A percentile compares a stretch with the other conserved stretches of the same genome.
phyloP scores from a whole-genome alignment of 2,113 vertebrate genomes.

The Syngnathoides biaculeatus region DNA sequence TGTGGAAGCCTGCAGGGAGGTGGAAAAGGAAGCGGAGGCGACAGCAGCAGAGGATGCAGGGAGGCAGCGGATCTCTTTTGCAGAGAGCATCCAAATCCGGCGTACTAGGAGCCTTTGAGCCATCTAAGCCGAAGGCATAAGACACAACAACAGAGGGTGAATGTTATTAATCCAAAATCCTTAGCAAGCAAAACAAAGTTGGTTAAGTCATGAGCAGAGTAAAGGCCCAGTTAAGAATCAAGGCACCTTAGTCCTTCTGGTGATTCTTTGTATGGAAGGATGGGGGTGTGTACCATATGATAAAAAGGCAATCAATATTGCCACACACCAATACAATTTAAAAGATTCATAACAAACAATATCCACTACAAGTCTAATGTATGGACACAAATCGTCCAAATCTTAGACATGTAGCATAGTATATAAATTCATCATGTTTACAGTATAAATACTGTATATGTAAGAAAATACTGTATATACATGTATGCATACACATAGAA shows the following conservation, averaged over 20 bases:
- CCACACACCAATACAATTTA: no score
- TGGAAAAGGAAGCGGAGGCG: slow-evolving; percentile 30
- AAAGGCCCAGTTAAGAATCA: not conserved
- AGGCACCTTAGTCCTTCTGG: not conserved
- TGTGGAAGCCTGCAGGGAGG: slow-evolving; percentile 31
- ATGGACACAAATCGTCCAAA: no score
- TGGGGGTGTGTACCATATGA: not conserved
- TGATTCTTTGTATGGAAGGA: not conserved
- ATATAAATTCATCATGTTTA: no score
- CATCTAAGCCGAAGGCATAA: slow-evolving; percentile 75
- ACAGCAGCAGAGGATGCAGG: slow-evolving; percentile 13
- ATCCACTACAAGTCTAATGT: no score
- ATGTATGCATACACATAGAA: no score
- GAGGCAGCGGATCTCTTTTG: slow-evolving; percentile 45
- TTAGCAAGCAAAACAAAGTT: not conserved
- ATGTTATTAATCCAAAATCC: not conserved
- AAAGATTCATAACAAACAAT: no score
- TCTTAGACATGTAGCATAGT: no score
- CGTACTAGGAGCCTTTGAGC: slow-evolving; percentile 79
- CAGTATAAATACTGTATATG: no score
- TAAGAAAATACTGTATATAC: no score
- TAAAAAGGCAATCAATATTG: no score
- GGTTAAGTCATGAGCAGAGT: not conserved
- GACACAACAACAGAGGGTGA: not conserved
- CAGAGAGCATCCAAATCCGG: slow-evolving; percentile 66